A percentile compares a stretch with the other conserved stretches of the same genome.
phyloP scores from a whole-genome alignment of 2,113 vertebrate genomes.

The Nesogale talazaci region DNA sequence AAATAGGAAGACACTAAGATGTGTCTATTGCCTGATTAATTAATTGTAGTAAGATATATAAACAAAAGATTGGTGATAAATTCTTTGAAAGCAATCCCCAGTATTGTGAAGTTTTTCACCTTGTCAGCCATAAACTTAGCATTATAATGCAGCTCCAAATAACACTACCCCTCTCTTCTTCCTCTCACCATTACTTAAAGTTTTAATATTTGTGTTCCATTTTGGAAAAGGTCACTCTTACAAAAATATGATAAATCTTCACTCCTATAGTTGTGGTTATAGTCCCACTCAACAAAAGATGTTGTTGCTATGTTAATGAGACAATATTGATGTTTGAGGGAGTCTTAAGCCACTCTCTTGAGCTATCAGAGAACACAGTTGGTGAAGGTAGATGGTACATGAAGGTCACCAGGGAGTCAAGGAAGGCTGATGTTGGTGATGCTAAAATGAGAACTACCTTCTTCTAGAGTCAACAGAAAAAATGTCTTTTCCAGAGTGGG shows the following conservation, averaged over 20 bases:
- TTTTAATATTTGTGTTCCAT: background rate
- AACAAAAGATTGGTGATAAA: background rate
- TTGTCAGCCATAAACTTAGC: background rate
- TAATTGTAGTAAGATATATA: too few relatives aligned
- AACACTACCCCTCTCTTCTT: background rate
- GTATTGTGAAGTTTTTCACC: background rate
- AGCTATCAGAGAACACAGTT: background rate
- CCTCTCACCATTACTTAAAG: background rate
- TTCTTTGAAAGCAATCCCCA: background rate
- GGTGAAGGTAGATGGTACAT: background rate
- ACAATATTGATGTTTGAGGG: too few relatives aligned
- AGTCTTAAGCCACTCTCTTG: background rate
- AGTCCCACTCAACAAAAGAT: too few relatives aligned
- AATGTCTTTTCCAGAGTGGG: background rate
- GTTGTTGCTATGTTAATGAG: too few relatives aligned
- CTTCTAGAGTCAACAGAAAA: background rate
- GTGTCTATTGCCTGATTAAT: background rate
- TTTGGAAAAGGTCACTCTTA: background rate
- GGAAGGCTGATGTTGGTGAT: background rate
- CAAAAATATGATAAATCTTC: too few relatives aligned
- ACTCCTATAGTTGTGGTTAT: too few relatives aligned
- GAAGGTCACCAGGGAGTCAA: background rate
- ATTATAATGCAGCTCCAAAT: background rate
- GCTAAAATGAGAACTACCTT: background rate
- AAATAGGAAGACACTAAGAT: background rate